A percentile compares a stretch with the other conserved stretches of the same genome.
Conservation (phyloP, 1,140 invertebrate species). For the Pseudomyrmex cubaensis region DNA sequence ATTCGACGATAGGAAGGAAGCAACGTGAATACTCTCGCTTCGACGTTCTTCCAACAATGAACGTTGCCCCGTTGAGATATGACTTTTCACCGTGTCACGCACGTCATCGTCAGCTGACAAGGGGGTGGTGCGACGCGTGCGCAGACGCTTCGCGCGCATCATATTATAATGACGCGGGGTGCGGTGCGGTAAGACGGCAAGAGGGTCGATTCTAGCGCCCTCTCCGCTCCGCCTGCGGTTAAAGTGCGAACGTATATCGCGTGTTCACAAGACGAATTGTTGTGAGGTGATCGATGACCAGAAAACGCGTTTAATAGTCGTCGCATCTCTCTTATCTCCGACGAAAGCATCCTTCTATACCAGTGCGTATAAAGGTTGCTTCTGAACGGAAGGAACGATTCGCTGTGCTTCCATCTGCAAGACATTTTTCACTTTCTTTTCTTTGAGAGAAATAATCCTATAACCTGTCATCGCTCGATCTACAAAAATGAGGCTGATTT, state of each 20-base stretch:
- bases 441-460: background rate
- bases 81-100: constrained; percentile 27
- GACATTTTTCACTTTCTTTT: background rate
- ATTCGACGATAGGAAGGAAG: constrained; percentile 60
- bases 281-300: constrained; percentile 77
- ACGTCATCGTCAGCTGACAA: constrained; percentile 74
- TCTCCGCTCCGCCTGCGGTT: constrained; percentile 28
- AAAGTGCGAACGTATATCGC: constrained; percentile 56
- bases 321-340: constrained; percentile 70
- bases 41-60: constrained; percentile 84
- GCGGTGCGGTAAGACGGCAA: too few species aligned
- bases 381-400: constrained; percentile 59
- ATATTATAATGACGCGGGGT: background rate
- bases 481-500: constrained; percentile 72
- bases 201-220: background rate
- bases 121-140: constrained; percentile 58
- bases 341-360: constrained; percentile 90
- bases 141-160: constrained; percentile 19
- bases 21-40: constrained; percentile 85
- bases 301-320: constrained; percentile 72
- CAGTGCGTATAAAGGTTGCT: constrained; percentile 95
- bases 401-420: background rate
- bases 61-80: constrained; percentile 37
- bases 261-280: constrained; percentile 55
- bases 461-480: background rate